Percentiles rank a stretch among this genome's conserved stretches.
phyloP scores from a whole-genome alignment of 2,888 invertebrate species.

The Taenaris catops region DNA sequence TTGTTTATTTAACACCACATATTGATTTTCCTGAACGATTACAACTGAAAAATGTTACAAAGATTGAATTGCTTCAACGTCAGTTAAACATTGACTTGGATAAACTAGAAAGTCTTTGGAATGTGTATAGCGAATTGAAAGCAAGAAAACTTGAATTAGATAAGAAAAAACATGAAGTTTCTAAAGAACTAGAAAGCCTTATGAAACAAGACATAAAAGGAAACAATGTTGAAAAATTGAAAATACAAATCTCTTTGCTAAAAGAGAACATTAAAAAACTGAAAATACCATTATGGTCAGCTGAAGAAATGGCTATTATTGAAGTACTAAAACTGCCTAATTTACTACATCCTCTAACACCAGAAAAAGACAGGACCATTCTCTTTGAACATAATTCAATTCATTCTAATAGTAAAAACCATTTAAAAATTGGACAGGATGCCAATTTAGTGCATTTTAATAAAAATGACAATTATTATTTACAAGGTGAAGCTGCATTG shows the following conservation, averaged over 20 bases:
- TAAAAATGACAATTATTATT: constrained; percentile 80
- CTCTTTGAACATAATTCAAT: constrained; percentile 38
- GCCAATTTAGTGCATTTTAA: constrained; percentile 78
- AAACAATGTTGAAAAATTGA: constrained; percentile 70
- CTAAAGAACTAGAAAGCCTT: constrained; percentile 64
- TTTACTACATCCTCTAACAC: constrained; percentile 82
- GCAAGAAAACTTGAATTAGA: constrained; percentile 73
- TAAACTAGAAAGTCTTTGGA: constrained; percentile 80
- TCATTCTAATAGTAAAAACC: constrained; percentile 59
- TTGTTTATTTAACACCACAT: constrained; percentile 83
- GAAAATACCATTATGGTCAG: constrained; percentile 82
- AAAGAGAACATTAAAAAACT: constrained; percentile 83
- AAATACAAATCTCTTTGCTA: constrained; percentile 73
- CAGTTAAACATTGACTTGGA: constrained; percentile 73
- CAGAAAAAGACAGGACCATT: constrained; percentile 52
- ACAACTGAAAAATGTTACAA: constrained; percentile 62
- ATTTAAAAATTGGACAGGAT: constrained; percentile 76
- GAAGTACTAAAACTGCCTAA: constrained; percentile 86
- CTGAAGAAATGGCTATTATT: constrained; percentile 85
- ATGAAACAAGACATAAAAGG: constrained; percentile 47
- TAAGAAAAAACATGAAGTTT: constrained; percentile 66
- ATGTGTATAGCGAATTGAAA: constrained; percentile 78
- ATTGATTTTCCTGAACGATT: constrained; percentile 82
- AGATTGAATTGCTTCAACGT: constrained; percentile 77
- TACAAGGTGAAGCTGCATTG: constrained; percentile 83